Percentiles rank a stretch among this genome's conserved stretches.
Evolutionary conservation across 2,113 vertebrate species (phyloP).

Genomic region (Lipophrys pholis): DNA sequence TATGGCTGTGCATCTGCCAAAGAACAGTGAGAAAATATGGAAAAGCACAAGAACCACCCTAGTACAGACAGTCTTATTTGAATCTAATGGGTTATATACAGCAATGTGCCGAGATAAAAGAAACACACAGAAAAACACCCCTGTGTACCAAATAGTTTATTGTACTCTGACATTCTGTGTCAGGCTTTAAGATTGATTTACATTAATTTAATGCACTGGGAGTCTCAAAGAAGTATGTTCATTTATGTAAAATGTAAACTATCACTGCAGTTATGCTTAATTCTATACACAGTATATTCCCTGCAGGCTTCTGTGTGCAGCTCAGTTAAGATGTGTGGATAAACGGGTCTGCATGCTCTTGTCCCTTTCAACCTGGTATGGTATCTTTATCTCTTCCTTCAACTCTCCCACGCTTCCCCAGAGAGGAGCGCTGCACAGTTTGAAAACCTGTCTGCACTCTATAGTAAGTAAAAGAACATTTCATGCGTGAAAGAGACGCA

Average conservation of each 20-base stretch:
- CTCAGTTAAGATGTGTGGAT: not conserved
- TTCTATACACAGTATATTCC: too few relatives aligned
- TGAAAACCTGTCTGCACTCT: not conserved
- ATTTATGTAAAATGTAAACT: too few relatives aligned
- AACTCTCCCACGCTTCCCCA: constrained; percentile 1
- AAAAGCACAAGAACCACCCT: not conserved
- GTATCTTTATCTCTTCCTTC: not conserved
- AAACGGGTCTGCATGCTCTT: not conserved
- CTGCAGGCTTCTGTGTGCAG: not conserved
- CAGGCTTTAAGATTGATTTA: too few relatives aligned
- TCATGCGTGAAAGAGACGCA: not conserved
- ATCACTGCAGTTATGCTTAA: too few relatives aligned
- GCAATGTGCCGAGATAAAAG: not conserved
- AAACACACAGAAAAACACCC: not conserved
- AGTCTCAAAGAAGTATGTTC: too few relatives aligned
- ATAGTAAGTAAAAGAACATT: not conserved
- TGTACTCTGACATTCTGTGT: too few relatives aligned
- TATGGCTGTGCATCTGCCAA: too few relatives aligned
- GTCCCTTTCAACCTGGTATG: not conserved
- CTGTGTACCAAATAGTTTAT: not conserved
- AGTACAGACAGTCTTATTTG: not conserved
- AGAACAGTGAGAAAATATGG: not conserved
- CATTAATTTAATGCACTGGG: too few relatives aligned
- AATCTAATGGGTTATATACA: not conserved
- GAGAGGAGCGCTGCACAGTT: not conserved